phyloP scores from a whole-genome alignment of 2,113 vertebrate genomes.

The Acrocephalus kingi region DNA sequence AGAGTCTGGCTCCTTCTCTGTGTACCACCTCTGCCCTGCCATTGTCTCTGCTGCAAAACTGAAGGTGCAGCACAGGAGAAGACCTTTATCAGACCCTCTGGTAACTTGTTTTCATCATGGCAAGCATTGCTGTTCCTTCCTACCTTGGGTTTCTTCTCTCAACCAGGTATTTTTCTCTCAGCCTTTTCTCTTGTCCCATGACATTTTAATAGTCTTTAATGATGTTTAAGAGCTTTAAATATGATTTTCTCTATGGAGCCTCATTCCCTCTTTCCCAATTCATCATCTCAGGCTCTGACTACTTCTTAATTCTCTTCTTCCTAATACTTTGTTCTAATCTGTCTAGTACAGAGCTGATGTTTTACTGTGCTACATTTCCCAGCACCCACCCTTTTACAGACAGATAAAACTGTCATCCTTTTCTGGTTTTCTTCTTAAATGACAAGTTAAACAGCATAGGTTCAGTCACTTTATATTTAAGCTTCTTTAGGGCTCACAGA shows the following conservation, averaged over 20 bases:
- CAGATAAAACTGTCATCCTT: not conserved
- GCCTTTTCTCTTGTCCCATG: not conserved
- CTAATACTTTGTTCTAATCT: not conserved
- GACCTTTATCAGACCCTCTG: not conserved
- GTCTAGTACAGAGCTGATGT: not conserved
- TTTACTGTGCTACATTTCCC: not conserved
- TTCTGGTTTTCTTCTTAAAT: not conserved
- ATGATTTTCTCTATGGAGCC: not conserved
- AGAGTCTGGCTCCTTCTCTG: not conserved
- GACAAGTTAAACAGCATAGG: not conserved
- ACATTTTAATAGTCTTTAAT: not conserved
- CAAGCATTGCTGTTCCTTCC: not conserved
- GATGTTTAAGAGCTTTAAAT: not conserved
- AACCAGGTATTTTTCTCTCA: not conserved
- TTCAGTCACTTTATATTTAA: not conserved
- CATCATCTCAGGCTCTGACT: not conserved
- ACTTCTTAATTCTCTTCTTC: not conserved
- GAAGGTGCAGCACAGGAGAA: not conserved
- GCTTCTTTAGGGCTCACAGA: not conserved
- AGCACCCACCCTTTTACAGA: not conserved
- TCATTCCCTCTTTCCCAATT: not conserved
- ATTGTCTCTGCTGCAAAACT: not conserved
- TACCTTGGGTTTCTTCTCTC: not conserved
- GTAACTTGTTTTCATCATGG: not conserved
- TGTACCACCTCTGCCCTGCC: not conserved